Evolutionary conservation across 2,113 vertebrate species (phyloP), one percentile per base, ranked within the genome.

Genomic region (Larimichthys crocea): DNA sequence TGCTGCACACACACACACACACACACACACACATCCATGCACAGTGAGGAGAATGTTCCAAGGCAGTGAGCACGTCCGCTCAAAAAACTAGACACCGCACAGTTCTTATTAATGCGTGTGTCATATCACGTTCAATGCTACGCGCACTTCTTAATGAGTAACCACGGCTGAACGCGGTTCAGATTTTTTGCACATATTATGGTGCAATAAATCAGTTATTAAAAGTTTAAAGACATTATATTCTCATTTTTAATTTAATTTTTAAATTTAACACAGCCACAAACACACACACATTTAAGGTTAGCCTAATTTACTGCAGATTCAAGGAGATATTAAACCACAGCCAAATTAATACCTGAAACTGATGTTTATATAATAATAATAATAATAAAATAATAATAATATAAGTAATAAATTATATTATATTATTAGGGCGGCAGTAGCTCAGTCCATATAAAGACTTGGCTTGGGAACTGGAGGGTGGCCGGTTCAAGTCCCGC

Each of bases 61-160:
- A 93, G 94, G 94, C 94, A 93, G 82, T 89, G 87, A 93, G 88
- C 92, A 94, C 95, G 93, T 96, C 95, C 95, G 95, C 95, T 84
- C 59, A 70, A 94, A 87, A 93, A 96, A 95, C 55, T 96, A 96
- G 95, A 93, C 79, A 93, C 94, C 86, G 22, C 79, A 11, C 82
- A 19, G 26, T 35, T 80, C 71, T 53, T 50, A 62, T 55, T 11
- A 31, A 80, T 48, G 57, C 70, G 4, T 29, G 31, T 55, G 75
- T 15, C 35, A 42, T 80, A 70, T 31, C 1, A 8, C 3, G 10
- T 65, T 68, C 56, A 20, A 1, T 12, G 50, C 71, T 40, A 15
- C 20, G 44, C n/a, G 1, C 2, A 19, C 52, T 20, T 80, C 55
- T 79, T 22, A 5, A 19, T 7, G 3, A 11, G 26, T 10, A n/a